A percentile compares a stretch with the other conserved stretches of the same genome.
Conservation (phyloP, 2,113 vertebrate species). For the Tachysurus fulvidraco region DNA sequence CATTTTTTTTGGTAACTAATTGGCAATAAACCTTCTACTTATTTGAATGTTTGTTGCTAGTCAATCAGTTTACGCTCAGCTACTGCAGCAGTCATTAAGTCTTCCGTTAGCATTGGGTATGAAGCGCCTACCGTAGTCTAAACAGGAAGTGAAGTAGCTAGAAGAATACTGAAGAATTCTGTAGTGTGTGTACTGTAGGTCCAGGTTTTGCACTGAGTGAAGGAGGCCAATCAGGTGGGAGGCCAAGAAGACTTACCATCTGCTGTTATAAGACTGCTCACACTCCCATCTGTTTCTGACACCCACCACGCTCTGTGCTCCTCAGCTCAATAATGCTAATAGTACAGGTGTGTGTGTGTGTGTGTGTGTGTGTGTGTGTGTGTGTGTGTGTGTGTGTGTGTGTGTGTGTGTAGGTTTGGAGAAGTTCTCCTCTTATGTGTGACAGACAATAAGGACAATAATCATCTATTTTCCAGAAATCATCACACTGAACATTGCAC, state of each 20-base stretch:
- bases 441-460: not conserved
- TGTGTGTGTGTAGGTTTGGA: not conserved
- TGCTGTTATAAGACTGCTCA: conserved; percentile 45
- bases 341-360: no score
- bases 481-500: not conserved
- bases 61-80: not conserved
- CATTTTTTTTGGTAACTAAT: not conserved
- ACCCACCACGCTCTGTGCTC: conserved; percentile 40
- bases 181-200: not conserved
- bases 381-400: conserved; percentile 18
- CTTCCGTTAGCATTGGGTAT: not conserved
- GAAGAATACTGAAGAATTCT: not conserved
- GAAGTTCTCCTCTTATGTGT: not conserved
- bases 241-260: conserved; percentile 39
- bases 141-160: not conserved
- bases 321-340: conserved; percentile 38
- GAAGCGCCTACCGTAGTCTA: not conserved
- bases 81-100: not conserved
- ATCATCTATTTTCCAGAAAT: not conserved
- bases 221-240: conserved; percentile 56
- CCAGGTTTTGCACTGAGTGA: conserved; percentile 7
- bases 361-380: no score
- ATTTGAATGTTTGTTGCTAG: not conserved
- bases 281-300: conserved; percentile 43
- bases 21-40: not conserved